A percentile compares a stretch with the other conserved stretches of the same genome.
Conservation (phyloP, 2,113 vertebrate species). For the Upupa epops region DNA sequence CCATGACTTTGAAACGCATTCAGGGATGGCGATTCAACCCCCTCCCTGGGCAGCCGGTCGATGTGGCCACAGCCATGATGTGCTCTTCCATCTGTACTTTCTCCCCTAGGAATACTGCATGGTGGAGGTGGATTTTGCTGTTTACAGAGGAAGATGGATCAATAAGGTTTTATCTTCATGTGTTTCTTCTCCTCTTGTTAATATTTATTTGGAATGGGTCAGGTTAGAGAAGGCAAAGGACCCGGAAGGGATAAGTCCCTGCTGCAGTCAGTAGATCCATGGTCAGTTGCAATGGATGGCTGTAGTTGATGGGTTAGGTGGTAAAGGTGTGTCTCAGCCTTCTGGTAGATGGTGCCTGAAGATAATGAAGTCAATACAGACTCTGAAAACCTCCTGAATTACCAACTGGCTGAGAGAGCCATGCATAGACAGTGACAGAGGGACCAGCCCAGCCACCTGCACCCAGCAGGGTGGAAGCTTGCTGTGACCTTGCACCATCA, state of each 20-base stretch:
- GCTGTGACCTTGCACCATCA: not conserved
- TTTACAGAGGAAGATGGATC: not conserved
- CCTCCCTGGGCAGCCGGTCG: no score
- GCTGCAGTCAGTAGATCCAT: not conserved
- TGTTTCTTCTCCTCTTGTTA: not conserved
- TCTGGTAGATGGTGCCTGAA: not conserved
- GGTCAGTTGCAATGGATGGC: not conserved
- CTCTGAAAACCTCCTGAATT: accelerated
- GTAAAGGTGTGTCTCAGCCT: not conserved
- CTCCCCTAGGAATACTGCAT: not conserved
- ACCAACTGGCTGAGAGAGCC: not conserved
- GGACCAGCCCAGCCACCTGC: not conserved
- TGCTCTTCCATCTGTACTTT: not conserved
- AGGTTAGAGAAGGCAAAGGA: not conserved
- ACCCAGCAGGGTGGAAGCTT: not conserved
- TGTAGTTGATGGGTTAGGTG: not conserved
- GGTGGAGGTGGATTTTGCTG: not conserved
- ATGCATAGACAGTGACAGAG: not conserved
- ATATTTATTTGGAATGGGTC: not conserved
- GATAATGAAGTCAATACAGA: not conserved
- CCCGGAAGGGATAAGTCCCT: not conserved
- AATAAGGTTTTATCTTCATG: not conserved
- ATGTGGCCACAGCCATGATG: accelerated
- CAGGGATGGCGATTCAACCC: no score
- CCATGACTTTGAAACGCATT: no score